phyloP scores from a whole-genome alignment of 2,888 invertebrate genomes.

The Calliphora vomitoria region DNA sequence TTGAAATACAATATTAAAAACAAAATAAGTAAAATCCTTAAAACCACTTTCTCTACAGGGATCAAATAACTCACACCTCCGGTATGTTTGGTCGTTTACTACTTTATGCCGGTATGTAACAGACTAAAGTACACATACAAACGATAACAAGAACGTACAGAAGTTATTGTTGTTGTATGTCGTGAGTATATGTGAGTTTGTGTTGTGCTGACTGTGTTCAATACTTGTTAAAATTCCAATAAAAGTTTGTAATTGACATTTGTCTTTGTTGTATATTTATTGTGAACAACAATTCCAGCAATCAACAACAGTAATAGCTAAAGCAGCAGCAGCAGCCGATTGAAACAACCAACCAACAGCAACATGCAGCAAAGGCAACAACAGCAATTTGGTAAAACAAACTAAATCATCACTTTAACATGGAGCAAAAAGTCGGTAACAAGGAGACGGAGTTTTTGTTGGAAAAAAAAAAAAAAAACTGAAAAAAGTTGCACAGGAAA shows the following conservation, averaged over 20 bases:
- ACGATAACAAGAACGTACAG: neutral
- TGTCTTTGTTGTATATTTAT: constrained; percentile 70
- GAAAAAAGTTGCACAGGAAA: constrained; percentile 37
- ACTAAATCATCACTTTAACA: constrained; percentile 71
- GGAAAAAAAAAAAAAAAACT: no score
- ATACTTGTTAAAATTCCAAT: constrained; percentile 74
- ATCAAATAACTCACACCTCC: constrained; percentile 68
- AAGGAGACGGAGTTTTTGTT: no score
- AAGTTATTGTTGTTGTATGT: constrained; percentile 17
- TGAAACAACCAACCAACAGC: constrained; percentile 16
- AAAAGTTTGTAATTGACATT: constrained; percentile 75
- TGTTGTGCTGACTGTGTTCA: constrained; percentile 56
- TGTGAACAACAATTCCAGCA: constrained; percentile 64
- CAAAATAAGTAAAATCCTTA: constrained; percentile 20
- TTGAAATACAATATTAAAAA: neutral
- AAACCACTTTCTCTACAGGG: constrained; percentile 68
- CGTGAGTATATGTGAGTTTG: constrained; percentile 33
- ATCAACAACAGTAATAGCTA: constrained; percentile 59
- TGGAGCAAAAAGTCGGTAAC: constrained; percentile 22
- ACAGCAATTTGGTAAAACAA: constrained; percentile 55
- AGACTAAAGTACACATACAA: neutral
- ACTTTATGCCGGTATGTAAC: constrained; percentile 26
- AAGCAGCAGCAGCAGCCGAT: constrained; percentile 38
- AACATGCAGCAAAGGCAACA: constrained; percentile 52
- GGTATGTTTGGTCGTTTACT: constrained; percentile 30